These are phyloP conservation scores for Drosophila kambysellisi DNA, from an alignment of 2,888 invertebrate species.

Conservation along the genomic window DNA sequence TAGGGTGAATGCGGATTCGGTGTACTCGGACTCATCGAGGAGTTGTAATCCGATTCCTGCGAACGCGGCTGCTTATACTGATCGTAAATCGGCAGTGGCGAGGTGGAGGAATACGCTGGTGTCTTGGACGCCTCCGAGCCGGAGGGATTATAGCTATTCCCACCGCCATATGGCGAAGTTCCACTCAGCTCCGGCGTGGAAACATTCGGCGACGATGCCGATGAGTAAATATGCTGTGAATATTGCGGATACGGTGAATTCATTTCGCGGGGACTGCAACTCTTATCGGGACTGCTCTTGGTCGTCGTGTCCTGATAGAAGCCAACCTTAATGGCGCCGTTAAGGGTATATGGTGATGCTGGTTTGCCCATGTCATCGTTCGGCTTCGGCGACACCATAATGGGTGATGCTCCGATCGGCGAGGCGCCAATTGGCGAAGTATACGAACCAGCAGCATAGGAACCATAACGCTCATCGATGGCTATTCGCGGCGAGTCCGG, in stretches of 20 bases:
- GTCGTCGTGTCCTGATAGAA: conserved; percentile 96
- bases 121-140: conserved; percentile 84
- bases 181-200: conserved; percentile 85
- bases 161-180: conserved; percentile 83
- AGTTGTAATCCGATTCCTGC: conserved; percentile 87
- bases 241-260: conserved; percentile 87
- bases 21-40: conserved; percentile 86
- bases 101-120: conserved; percentile 83
- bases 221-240: conserved; percentile 87
- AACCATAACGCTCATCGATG: conserved; percentile 87
- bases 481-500: conserved; percentile 90
- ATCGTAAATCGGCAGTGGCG: conserved; percentile 86
- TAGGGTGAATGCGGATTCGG: conserved; percentile 86
- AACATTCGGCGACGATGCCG: conserved; percentile 86
- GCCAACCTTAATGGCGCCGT: conserved; percentile 93
- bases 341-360: conserved; percentile 89
- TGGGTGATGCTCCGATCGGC: conserved; percentile 88
- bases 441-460: conserved; percentile 90
- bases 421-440: conserved; percentile 89
- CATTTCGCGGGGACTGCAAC: conserved; percentile 92
- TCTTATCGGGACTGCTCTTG: conserved; percentile 93
- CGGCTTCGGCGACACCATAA: conserved; percentile 90
- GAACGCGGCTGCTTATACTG: conserved; percentile 86
- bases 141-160: conserved; percentile 84
- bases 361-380: conserved; percentile 87